Evolutionary conservation across 2,113 vertebrate species (phyloP).

Genomic region (cattle (Bos taurus)): ARS-UCD2.0 NC_037351.1:37803001-37803500

Average conservation of each 20-base stretch:
- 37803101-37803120: neutral
- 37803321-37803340: neutral
- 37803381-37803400: neutral
- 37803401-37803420: neutral
- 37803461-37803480: neutral
- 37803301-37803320: neutral
- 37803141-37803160: neutral
- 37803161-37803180: neutral
- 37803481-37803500: neutral
- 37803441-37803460: neutral
- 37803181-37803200: neutral
- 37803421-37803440: neutral
- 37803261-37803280: neutral
- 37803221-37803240: neutral
- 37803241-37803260: neutral
- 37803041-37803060: neutral
- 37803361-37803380: neutral
- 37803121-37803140: neutral
- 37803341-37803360: neutral
- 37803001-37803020: neutral
- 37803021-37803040: neutral
- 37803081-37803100: neutral
- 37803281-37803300: neutral
- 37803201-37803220: neutral
- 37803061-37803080: neutral